phyloP scores from a whole-genome alignment of 2,888 invertebrate genomes.

The Drosophila helvetica region DNA sequence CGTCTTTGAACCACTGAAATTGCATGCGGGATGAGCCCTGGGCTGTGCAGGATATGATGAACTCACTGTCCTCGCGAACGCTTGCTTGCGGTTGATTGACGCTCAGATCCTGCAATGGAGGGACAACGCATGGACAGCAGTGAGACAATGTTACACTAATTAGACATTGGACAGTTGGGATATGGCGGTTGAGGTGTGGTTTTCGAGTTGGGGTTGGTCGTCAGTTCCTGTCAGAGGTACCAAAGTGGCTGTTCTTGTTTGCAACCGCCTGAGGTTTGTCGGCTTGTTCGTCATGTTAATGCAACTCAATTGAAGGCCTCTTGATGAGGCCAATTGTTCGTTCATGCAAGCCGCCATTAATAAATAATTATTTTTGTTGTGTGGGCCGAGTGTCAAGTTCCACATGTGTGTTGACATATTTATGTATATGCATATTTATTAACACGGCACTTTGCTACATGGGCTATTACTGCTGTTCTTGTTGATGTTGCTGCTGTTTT shows the following conservation, averaged over 20 bases:
- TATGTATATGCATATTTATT: conserved; percentile 55
- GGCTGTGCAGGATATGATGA: conserved; percentile 90
- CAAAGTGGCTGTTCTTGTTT: conserved; percentile 17
- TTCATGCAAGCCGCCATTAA: conserved; percentile 67
- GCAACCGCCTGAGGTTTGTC: conserved; percentile 58
- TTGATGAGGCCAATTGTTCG: conserved; percentile 72
- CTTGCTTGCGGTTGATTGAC: conserved; percentile 85
- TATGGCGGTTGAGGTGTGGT: conserved; percentile 2
- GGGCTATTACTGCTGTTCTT: conserved; percentile 31
- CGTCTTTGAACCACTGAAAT: conserved; percentile 93
- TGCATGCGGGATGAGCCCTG: conserved; percentile 90
- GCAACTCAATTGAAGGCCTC: conserved; percentile 64
- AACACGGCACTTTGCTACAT: conserved; percentile 48
- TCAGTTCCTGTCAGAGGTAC: conserved; percentile 34
- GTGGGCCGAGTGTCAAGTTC: conserved; percentile 47
- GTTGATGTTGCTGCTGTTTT: background rate
- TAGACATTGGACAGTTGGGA: conserved; percentile 21
- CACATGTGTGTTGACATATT: conserved; percentile 63
- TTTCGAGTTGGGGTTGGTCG: conserved; percentile 10
- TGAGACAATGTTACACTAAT: conserved; percentile 38
- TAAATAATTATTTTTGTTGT: conserved; percentile 72
- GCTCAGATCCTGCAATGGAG: conserved; percentile 84
- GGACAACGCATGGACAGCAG: conserved; percentile 4
- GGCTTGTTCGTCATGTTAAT: conserved; percentile 66
- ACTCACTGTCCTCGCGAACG: conserved; percentile 89